A percentile compares a stretch with the other conserved stretches of the same genome.
phyloP scores from a whole-genome alignment of 2,888 invertebrate species.

The Metacarcinus magister region DNA sequence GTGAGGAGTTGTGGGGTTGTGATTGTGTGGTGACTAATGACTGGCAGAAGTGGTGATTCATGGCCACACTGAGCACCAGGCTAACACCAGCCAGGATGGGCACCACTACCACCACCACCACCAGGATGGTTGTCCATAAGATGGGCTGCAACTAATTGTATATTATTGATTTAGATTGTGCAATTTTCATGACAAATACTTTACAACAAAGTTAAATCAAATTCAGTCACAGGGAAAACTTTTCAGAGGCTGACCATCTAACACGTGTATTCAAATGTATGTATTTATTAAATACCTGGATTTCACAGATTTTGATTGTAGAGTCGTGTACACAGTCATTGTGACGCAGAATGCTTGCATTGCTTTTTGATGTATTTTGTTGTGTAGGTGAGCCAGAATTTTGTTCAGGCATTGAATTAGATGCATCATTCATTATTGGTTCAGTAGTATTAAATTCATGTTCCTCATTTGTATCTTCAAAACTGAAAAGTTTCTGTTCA shows the following conservation, averaged over 20 bases:
- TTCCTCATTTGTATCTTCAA: background rate
- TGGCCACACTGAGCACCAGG: background rate
- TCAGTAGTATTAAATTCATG: background rate
- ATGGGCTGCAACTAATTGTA: constrained; percentile 2
- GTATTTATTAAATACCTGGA: background rate
- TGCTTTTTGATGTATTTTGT: background rate
- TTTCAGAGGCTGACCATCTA: background rate
- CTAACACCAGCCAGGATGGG: background rate
- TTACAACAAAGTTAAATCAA: background rate
- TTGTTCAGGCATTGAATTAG: background rate
- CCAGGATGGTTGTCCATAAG: background rate
- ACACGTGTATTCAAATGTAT: background rate
- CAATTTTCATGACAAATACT: background rate
- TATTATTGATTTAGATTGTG: background rate
- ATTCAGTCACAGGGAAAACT: background rate
- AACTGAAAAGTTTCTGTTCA: background rate
- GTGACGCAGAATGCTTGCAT: background rate
- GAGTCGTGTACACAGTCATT: background rate
- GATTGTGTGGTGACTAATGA: background rate
- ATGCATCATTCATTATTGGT: background rate
- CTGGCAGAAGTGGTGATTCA: background rate
- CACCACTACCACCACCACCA: constrained; percentile 7
- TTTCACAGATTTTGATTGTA: background rate
- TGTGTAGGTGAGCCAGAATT: background rate
- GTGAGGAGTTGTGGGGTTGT: background rate